Base-by-base conservation (phyloP, 2,888 invertebrate species). In the Polydrusus cervinus region DNA sequence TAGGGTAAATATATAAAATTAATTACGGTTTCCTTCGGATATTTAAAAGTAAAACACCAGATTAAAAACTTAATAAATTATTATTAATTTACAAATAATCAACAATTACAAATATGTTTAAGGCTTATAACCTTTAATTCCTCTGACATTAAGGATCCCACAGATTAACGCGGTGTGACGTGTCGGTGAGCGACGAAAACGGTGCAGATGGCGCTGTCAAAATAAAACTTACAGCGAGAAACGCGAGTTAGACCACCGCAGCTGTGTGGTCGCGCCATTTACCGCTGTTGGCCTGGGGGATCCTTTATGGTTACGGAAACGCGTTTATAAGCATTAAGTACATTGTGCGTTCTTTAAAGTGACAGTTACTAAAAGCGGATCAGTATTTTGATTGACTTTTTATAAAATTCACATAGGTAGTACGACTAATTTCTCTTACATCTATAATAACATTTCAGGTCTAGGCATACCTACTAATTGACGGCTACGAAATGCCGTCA, bases 61-160 rank as follows among this genome's bases (percentile, higher is more conserved):
- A 81, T 79, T 81, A 81, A 80, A 82, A 82, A 82, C 82, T 81
- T 82, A 81, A 82, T 81, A 81, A 81, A 81, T 79, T 71, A 79
- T 79, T 76, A 66, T 79, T 80, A 79, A 78, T 78, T 68, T 78
- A 80, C 80, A 82, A 82, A 79, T 79, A 80, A 81, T 78, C 77
- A 81, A 81, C 80, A 80, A 78, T 68, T 76, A 79, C 57, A 79
- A 79, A 79, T 78, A 79, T 74, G 78, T 71, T 75, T 74, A 71
- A 67, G 53, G 71, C 73, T 65, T 49, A 65, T 49, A 34, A 49
- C 65, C 34, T 9, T 34, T 6, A 16, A 5, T 25, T 16, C 38
- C 38, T 38, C 0, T 14, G 11, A 38, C 34, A 34, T 8, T n/a
- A 30, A 5, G 10, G 10, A n/a, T n/a, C n/a, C n/a, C n/a, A n/a